Conservation (phyloP, 2,797 vertebrate genomes). For the Typhlichthys subterraneus region DNA sequence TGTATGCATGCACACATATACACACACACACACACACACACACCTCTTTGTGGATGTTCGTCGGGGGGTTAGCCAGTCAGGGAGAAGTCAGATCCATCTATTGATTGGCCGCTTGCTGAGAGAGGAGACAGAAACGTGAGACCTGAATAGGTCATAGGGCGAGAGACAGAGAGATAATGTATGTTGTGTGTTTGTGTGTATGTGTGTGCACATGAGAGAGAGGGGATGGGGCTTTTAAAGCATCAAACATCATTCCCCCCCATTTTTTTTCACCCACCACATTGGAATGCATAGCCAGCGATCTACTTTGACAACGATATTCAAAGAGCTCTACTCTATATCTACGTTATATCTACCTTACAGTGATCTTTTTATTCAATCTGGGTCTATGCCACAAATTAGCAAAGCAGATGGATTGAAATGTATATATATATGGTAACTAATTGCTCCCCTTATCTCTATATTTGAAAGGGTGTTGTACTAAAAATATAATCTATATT, state of each 20-base stretch:
- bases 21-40: slow-evolving; percentile 18
- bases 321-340: slow-evolving; percentile 37
- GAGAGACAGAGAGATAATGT: slow-evolving; percentile 49
- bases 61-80: slow-evolving; percentile 71
- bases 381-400: slow-evolving; percentile 44
- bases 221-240: slow-evolving; percentile 40
- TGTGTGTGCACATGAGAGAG: slow-evolving; percentile 19
- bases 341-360: slow-evolving; percentile 10
- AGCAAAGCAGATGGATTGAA: slow-evolving; percentile 43
- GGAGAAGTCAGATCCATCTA: slow-evolving; percentile 75
- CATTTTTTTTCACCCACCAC: slow-evolving; percentile 13
- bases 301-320: slow-evolving; percentile 42
- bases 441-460: slow-evolving; percentile 40
- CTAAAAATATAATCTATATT: slow-evolving; percentile 32
- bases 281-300: slow-evolving; percentile 33
- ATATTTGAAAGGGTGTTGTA: slow-evolving; percentile 50
- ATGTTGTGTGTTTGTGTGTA: slow-evolving; percentile 29
- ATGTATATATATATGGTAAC: slow-evolving; percentile 24
- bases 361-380: slow-evolving; percentile 44
- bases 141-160: slow-evolving; percentile 68
- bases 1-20: slow-evolving; percentile 20
- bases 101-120: slow-evolving; percentile 70
- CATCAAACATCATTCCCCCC: slow-evolving; percentile 7
- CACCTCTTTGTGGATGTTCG: slow-evolving; percentile 57
- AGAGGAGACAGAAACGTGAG: slow-evolving; percentile 75